Conservation (phyloP, 92 coral and sea anemone species). For the Actinernus sp. region DNA sequence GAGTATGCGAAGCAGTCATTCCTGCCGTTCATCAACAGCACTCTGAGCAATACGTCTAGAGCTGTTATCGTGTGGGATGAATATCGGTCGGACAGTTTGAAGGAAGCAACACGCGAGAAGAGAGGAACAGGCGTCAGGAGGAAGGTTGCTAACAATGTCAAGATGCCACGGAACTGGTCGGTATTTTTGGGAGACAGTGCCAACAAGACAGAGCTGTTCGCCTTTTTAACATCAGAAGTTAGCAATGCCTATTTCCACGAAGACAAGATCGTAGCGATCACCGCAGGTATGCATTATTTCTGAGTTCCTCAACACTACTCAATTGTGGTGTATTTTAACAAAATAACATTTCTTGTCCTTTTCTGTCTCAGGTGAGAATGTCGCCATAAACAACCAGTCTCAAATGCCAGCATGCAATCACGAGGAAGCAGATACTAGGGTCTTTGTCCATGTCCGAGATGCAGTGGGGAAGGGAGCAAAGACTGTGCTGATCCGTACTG, state of each 20-base stretch:
- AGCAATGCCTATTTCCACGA: slow-evolving; percentile 13
- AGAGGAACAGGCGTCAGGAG: slow-evolving; percentile 48
- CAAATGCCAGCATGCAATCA: slow-evolving; percentile 35
- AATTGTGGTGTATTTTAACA: too few species aligned
- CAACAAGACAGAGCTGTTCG: slow-evolving; percentile 46
- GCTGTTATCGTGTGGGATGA: slow-evolving; percentile 53
- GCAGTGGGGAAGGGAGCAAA: slow-evolving; percentile 1
- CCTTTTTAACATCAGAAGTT: slow-evolving; percentile 14
- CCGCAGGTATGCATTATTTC: too few species aligned
- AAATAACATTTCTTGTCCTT: too few species aligned
- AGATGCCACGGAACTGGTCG: slow-evolving; percentile 46
- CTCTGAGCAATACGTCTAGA: slow-evolving; percentile 10
- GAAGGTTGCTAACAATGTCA: slow-evolving; percentile 41
- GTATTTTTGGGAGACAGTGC: slow-evolving; percentile 25
- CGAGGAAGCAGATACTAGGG: slow-evolving; percentile 52
- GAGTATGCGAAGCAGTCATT: slow-evolving; percentile 41
- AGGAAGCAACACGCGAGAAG: slow-evolving; percentile 47
- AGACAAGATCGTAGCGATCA: slow-evolving; percentile 10
- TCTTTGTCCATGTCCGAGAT: slow-evolving; percentile 9
- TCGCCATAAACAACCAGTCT: background rate
- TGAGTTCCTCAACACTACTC: too few species aligned
- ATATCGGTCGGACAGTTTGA: slow-evolving; percentile 24
- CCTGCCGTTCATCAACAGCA: slow-evolving; percentile 17
- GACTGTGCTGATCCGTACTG: slow-evolving; percentile 16
- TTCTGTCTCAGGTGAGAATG: background rate